These are phyloP conservation scores for Corythoichthys intestinalis DNA, from an alignment of 2,113 vertebrate species.

Conservation along the genomic window DNA sequence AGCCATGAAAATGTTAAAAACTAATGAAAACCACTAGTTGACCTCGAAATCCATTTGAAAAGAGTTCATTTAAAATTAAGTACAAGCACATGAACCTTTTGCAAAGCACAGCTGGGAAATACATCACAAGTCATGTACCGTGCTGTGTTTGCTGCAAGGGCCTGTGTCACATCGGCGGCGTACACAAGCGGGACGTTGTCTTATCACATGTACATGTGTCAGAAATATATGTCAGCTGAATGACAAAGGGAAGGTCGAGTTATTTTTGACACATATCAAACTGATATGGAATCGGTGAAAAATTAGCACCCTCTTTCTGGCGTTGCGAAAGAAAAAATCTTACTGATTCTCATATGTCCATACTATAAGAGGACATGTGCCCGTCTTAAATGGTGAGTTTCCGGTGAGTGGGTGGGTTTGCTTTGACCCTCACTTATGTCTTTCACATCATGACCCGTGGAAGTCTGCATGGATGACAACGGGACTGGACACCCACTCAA, in stretches of 20 bases:
- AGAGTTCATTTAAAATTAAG: too few species aligned
- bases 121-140: background rate
- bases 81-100: background rate
- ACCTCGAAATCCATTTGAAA: too few species aligned
- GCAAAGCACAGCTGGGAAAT: conserved; percentile 3
- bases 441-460: conserved; percentile 9
- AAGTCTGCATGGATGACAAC: conserved; percentile 42
- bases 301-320: too few species aligned
- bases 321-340: too few species aligned
- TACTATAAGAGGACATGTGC: background rate
- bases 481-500: conserved; percentile 36
- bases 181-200: background rate
- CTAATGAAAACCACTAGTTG: too few species aligned
- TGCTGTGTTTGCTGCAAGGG: background rate
- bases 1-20: too few species aligned
- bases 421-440: background rate
- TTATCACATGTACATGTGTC: background rate
- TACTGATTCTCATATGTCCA: too few species aligned
- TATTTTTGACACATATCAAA: background rate
- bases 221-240: background rate
- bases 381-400: conserved; percentile 26
- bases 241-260: background rate
- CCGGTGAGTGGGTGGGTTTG: conserved; percentile 25
- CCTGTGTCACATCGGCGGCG: background rate
- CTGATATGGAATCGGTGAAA: too few species aligned